Conservation (phyloP, 2,113 vertebrate genomes). For the Larimichthys crocea region DNA sequence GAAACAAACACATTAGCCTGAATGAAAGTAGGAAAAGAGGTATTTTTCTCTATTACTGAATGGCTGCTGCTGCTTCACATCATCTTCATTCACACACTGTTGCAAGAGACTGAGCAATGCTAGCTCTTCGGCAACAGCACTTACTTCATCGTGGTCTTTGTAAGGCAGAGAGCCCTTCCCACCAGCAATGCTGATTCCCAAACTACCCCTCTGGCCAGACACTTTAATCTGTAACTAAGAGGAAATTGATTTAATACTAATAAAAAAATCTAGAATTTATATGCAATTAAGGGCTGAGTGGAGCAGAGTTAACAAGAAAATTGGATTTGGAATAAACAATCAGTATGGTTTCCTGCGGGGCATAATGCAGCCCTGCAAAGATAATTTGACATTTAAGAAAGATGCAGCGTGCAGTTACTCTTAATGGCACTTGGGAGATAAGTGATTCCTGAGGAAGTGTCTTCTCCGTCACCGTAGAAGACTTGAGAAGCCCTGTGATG, state of each 20-base stretch:
- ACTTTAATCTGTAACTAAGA: constrained; percentile 87
- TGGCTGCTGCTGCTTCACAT: constrained; percentile 19
- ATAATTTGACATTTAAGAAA: constrained; percentile 19
- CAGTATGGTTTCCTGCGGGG: not conserved
- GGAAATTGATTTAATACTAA: constrained; percentile 32
- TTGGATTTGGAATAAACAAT: not conserved
- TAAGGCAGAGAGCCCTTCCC: constrained; percentile 88
- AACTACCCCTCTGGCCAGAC: constrained; percentile 85
- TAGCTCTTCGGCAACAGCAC: not conserved
- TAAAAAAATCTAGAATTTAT: not conserved
- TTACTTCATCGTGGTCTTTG: constrained; percentile 88
- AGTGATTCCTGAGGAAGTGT: constrained; percentile 56
- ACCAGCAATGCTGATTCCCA: constrained; percentile 91
- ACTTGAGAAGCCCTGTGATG: constrained; percentile 37
- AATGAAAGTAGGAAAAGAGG: not conserved
- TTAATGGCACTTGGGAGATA: constrained; percentile 78
- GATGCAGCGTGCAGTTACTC: constrained; percentile 69
- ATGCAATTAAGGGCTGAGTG: not conserved
- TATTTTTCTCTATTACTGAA: not conserved
- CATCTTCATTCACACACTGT: not conserved
- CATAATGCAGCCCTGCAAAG: not conserved
- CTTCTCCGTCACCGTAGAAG: constrained; percentile 30
- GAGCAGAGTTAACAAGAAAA: not conserved
- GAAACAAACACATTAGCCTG: constrained; percentile 11
- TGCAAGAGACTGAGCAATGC: not conserved